phyloP scores from a whole-genome alignment of 64 coral and sea anemone species.

The Montipora sp. region DNA sequence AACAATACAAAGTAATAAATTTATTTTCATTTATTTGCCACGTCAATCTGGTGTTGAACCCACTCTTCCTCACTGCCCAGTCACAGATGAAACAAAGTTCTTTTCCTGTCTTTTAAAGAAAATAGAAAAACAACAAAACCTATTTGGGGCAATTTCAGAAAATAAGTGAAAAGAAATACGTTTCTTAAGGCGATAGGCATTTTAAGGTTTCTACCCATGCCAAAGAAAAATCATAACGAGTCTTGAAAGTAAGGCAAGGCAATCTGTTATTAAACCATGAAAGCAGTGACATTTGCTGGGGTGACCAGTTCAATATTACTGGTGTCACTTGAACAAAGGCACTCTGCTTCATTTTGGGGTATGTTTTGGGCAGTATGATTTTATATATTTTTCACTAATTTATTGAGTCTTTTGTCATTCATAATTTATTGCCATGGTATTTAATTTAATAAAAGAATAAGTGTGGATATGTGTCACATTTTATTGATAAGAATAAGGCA shows the following conservation, averaged over 20 bases:
- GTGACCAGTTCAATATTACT: neutral
- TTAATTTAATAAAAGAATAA: neutral
- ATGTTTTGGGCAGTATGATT: neutral
- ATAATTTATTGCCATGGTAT: neutral
- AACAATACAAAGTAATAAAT: no score
- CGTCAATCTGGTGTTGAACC: no score
- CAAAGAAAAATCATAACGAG: neutral
- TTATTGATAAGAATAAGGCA: neutral
- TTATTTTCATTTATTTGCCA: no score
- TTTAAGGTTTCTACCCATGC: neutral
- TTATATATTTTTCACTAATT: neutral
- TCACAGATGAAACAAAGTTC: no score
- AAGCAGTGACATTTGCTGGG: constrained; percentile 1
- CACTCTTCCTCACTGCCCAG: no score
- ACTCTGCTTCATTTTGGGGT: neutral
- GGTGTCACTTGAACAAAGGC: neutral
- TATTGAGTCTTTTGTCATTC: neutral
- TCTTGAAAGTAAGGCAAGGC: neutral
- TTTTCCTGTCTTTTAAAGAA: no score
- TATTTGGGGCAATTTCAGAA: no score
- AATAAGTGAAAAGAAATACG: no score
- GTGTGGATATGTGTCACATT: neutral
- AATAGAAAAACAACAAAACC: no score
- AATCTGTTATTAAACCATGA: neutral
- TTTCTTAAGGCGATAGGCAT: neutral